Base-by-base conservation (phyloP, 2,888 invertebrate species). In the Leuctra nigra region DNA sequence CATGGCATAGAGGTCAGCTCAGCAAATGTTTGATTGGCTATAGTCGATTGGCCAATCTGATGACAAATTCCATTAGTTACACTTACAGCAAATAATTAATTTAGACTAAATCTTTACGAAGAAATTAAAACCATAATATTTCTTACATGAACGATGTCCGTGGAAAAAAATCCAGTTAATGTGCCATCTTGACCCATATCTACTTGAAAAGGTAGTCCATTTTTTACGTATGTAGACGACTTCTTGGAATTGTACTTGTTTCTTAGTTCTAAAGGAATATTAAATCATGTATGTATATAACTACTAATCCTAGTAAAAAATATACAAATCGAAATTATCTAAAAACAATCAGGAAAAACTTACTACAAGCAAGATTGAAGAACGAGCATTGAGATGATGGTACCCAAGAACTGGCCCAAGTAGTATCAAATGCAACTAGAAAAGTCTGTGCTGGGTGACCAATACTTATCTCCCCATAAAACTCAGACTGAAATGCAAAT, bases 1-100 rank as follows among this genome's bases (percentile, higher is more conserved):
- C 79, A 77, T 1, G 86, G 86, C 65, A 87, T 77, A 56, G 74
- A 70, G 1, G 77, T 75, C 59, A 86, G 84, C 71, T 87, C 87
- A 14, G 83, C 81, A 72, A 88, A 87, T n/a, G 79, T 79, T 69
- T 85, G 86, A 55, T 77, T 72, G 58, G 72, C 71, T 2, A 84
- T 74, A 60, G 74, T 70, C 4, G 81, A 63, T 59, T 77, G 77
- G 1, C 76, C 77, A 55, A 84, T 67, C 83, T 83, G 64, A 11
- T n/a, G n/a, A n/a, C n/a, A n/a, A n/a, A n/a, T n/a, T n/a, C n/a
- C n/a, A n/a, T n/a, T n/a, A n/a, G n/a, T n/a, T n/a, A n/a, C n/a
- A n/a, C n/a, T n/a, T n/a, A n/a, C n/a, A n/a, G n/a, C n/a, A n/a
- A n/a, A n/a, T n/a, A n/a, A n/a, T n/a, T n/a, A n/a, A n/a, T n/a